Percentiles rank a stretch among this genome's conserved stretches.
phyloP scores from a whole-genome alignment of 2,888 invertebrate species.

The Pachycephus smyrnensis region DNA sequence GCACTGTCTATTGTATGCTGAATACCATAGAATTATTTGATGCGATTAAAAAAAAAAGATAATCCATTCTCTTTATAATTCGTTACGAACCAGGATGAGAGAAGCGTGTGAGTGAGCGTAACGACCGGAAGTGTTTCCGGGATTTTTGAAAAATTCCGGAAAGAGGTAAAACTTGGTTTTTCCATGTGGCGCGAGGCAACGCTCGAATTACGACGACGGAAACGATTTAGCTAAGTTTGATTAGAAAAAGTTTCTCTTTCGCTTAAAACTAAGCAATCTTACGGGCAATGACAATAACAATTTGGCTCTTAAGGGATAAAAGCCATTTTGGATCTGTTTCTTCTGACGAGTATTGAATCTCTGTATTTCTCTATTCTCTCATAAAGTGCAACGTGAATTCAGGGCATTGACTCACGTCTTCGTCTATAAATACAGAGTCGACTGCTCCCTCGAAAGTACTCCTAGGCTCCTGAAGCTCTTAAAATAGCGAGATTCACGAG shows the following conservation, averaged over 20 bases:
- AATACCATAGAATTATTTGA: neutral
- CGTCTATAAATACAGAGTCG: slow-evolving; percentile 43
- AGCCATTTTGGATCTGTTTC: neutral
- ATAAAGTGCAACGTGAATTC: slow-evolving; percentile 4
- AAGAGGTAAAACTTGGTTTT: neutral
- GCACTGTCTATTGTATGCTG: neutral
- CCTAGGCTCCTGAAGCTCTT: slow-evolving; percentile 36
- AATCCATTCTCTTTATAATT: neutral
- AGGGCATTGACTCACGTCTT: slow-evolving; percentile 40
- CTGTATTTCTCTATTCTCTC: neutral
- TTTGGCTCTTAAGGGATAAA: neutral
- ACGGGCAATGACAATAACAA: neutral
- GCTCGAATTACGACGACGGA: neutral
- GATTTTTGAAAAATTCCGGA: neutral
- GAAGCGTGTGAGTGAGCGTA: neutral
- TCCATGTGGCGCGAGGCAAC: neutral
- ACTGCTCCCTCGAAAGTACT: slow-evolving; percentile 18
- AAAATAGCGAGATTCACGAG: slow-evolving; percentile 38
- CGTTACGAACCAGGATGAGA: neutral
- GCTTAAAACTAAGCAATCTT: neutral
- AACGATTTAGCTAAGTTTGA: neutral
- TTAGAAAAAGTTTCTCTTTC: neutral
- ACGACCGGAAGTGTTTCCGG: neutral
- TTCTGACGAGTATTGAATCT: neutral
- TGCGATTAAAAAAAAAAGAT: neutral